These are phyloP conservation scores for Ophraella communa DNA, from an alignment of 2,888 invertebrate genomes.

Conservation along the genomic window DNA sequence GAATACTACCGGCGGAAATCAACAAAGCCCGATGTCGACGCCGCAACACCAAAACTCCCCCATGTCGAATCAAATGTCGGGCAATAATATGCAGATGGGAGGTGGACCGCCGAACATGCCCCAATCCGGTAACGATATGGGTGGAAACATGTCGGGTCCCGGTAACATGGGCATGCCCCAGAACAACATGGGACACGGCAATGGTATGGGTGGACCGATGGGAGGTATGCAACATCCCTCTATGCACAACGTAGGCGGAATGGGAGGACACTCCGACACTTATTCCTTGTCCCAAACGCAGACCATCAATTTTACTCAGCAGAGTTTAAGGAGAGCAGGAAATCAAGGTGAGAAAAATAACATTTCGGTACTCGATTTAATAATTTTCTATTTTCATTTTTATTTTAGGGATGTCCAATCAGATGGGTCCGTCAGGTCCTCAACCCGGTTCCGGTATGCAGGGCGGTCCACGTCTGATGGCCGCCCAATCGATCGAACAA, in stretches of 20 bases:
- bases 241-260: slow-evolving; percentile 39
- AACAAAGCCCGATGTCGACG: slow-evolving; percentile 34
- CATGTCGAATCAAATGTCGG: slow-evolving; percentile 11
- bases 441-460: slow-evolving; percentile 33
- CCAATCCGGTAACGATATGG: slow-evolving; percentile 37
- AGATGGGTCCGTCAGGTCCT: slow-evolving; percentile 42
- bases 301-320: slow-evolving; percentile 85
- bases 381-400: background rate
- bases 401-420: slow-evolving; percentile 39
- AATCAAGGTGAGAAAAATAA: slow-evolving; percentile 51
- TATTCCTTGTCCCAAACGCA: slow-evolving; percentile 85
- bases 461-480: slow-evolving; percentile 45
- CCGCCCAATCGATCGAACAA: slow-evolving; percentile 54
- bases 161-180: slow-evolving; percentile 28
- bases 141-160: slow-evolving; percentile 31
- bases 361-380: background rate
- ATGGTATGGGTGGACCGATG: slow-evolving; percentile 31
- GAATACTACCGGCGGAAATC: slow-evolving; percentile 30
- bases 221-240: slow-evolving; percentile 43
- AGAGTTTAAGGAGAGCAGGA: slow-evolving; percentile 65
- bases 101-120: too few species aligned
- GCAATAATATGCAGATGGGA: slow-evolving; percentile 20
- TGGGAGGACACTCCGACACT: slow-evolving; percentile 60
- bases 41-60: slow-evolving; percentile 32
- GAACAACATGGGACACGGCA: too few species aligned